These are phyloP conservation scores for Patagioenas fasciata DNA, from an alignment of 2,113 vertebrate genomes.

Conservation along the genomic window DNA sequence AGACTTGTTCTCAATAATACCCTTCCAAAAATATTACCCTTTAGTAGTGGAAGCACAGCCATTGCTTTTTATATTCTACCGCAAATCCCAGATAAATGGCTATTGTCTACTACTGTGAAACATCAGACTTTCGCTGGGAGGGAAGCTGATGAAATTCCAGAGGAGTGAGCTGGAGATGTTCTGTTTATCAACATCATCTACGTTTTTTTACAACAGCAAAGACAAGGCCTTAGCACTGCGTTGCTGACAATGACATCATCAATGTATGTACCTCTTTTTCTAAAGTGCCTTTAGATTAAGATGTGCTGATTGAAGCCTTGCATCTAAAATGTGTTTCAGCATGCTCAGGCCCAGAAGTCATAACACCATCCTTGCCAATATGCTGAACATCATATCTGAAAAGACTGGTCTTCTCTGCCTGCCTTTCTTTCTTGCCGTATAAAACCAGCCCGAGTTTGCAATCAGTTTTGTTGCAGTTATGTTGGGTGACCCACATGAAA, in stretches of 20 bases:
- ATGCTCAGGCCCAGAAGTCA: conserved; percentile 21
- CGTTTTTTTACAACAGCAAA: neutral
- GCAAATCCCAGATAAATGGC: neutral
- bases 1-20: conserved; percentile 52
- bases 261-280: neutral
- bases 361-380: conserved; percentile 4
- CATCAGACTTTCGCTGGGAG: neutral
- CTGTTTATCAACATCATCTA: conserved; percentile 25
- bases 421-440: neutral
- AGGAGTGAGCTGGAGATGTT: neutral
- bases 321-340: conserved; percentile 43
- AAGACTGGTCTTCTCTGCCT: neutral
- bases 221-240: neutral
- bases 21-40: conserved; percentile 64
- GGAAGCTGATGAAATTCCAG: conserved; percentile 36
- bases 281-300: conserved; percentile 28
- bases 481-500: neutral
- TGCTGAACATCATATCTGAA: neutral
- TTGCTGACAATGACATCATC: conserved; percentile 36
- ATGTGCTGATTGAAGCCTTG: conserved; percentile 56
- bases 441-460: neutral
- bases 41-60: neutral
- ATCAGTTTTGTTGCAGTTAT: neutral
- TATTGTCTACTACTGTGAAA: neutral
- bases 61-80: conserved; percentile 25